A percentile compares a stretch with the other conserved stretches of the same genome.
These are phyloP conservation scores for Pantherophis vulpinus DNA, from an alignment of 2,797 vertebrate species.

Conservation along the genomic window DNA sequence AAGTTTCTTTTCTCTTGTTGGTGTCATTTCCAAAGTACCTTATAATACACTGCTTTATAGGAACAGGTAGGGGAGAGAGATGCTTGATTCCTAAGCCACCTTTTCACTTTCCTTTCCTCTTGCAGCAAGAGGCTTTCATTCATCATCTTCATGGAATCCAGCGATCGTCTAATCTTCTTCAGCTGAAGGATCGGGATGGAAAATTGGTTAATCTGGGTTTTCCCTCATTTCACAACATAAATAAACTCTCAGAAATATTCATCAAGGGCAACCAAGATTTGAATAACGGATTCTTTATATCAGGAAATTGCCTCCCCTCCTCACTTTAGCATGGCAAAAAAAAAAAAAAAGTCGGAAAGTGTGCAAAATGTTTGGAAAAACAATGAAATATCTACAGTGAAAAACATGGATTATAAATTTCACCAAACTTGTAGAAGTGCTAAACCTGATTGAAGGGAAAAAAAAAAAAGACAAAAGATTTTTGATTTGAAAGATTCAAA, in stretches of 20 bases:
- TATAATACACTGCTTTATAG: conserved; percentile 21
- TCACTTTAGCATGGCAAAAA: background rate
- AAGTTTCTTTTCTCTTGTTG: background rate
- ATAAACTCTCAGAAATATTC: background rate
- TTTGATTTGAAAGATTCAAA: background rate
- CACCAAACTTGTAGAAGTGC: background rate
- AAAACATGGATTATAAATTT: background rate
- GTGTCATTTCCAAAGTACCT: background rate
- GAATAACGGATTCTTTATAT: background rate
- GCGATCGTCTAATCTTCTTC: conserved; percentile 39
- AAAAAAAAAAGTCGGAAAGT: background rate
- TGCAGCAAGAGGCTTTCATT: conserved; percentile 40
- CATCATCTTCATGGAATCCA: conserved; percentile 31
- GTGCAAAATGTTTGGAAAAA: background rate
- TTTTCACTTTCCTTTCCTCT: conserved; percentile 48
- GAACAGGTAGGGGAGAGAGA: background rate
- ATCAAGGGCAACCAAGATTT: background rate
- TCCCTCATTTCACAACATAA: background rate
- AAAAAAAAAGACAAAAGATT: background rate
- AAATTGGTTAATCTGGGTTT: background rate
- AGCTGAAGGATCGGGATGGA: conserved; percentile 16
- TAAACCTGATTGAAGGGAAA: background rate
- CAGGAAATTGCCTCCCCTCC: background rate
- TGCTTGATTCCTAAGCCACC: conserved; percentile 24
- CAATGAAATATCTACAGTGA: background rate